Conservation (phyloP, 2,797 vertebrate genomes). For the Bucorvus abyssinicus region DNA sequence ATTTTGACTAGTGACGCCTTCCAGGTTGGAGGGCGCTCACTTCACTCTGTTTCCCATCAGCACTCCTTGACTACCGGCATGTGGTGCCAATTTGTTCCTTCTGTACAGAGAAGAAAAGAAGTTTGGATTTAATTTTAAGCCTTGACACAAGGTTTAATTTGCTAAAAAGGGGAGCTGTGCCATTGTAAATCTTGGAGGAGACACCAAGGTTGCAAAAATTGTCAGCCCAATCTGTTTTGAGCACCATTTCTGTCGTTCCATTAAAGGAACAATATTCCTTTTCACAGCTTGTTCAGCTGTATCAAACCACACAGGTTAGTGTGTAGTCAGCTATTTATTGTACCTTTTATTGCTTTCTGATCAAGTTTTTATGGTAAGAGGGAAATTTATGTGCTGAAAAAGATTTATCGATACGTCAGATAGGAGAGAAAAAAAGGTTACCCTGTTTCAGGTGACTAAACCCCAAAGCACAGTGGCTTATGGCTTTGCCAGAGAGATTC, state of each 20-base stretch:
- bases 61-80: slow-evolving; percentile 67
- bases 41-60: slow-evolving; percentile 76
- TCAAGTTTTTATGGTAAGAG: not conserved
- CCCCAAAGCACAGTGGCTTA: not conserved
- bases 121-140: slow-evolving; percentile 79
- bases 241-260: slow-evolving; percentile 19
- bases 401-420: not conserved
- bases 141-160: slow-evolving; percentile 81
- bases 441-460: not conserved
- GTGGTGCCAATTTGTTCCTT: slow-evolving; percentile 80
- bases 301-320: slow-evolving; percentile 30
- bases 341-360: slow-evolving; percentile 5
- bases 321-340: not conserved
- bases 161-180: slow-evolving; percentile 74
- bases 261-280: slow-evolving; percentile 64
- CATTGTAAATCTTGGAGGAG: slow-evolving; percentile 78
- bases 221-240: slow-evolving; percentile 67
- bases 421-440: not conserved
- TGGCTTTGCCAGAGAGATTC: not conserved
- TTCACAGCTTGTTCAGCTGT: slow-evolving; percentile 46
- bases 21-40: slow-evolving; percentile 65
- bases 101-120: slow-evolving; percentile 68
- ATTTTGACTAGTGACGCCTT: slow-evolving; percentile 69
- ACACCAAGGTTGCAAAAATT: slow-evolving; percentile 68
- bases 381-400: not conserved